phyloP scores from a whole-genome alignment of 2,888 invertebrate species.

The Formica aserva region DNA sequence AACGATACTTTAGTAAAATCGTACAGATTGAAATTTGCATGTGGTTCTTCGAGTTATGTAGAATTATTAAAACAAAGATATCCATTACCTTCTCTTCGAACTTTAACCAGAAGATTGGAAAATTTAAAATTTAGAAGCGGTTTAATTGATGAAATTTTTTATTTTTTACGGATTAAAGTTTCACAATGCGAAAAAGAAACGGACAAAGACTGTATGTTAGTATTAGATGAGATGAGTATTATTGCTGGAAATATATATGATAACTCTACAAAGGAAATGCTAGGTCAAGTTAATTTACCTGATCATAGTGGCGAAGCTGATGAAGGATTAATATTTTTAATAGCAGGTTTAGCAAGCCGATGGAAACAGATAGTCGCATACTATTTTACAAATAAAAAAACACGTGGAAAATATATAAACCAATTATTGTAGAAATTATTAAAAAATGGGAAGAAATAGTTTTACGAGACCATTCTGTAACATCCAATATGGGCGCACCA shows the following conservation, averaged over 20 bases:
- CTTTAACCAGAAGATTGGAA: neutral
- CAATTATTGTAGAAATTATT: neutral
- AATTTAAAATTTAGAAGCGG: conserved; percentile 12
- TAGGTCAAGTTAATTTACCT: neutral
- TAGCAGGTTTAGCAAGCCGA: neutral
- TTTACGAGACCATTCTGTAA: neutral
- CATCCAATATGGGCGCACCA: neutral
- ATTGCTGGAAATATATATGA: neutral
- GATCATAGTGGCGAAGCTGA: neutral
- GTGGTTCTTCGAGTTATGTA: neutral
- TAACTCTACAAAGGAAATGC: neutral
- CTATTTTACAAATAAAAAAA: neutral
- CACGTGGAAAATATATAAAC: neutral
- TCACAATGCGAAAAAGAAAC: neutral
- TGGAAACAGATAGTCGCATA: neutral
- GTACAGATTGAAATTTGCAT: neutral
- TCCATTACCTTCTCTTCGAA: neutral
- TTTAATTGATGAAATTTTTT: conserved; percentile 1
- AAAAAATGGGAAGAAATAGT: neutral
- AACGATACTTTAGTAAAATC: neutral
- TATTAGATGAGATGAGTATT: neutral
- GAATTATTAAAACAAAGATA: neutral
- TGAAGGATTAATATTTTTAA: neutral
- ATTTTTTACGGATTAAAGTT: conserved; percentile 3
- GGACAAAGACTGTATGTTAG: neutral